Evolutionary conservation across 2,888 invertebrate species (phyloP).

Genomic region (Sericinus montela): DNA sequence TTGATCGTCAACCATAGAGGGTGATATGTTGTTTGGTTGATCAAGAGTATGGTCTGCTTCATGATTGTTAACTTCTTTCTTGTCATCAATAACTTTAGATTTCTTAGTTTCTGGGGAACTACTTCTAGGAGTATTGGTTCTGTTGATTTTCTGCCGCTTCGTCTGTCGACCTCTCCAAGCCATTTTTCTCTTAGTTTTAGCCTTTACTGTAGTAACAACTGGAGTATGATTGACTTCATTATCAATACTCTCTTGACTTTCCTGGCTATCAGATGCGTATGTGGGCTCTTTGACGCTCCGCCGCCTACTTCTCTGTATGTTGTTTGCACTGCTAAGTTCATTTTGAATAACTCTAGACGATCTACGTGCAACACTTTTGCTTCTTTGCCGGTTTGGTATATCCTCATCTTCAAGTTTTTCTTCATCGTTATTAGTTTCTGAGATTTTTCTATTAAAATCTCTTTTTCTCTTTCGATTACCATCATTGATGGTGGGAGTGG

Average conservation of each 20-base stretch:
- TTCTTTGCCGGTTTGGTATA: constrained; percentile 51
- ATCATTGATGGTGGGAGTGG: constrained; percentile 52
- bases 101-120: constrained; percentile 54
- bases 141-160: constrained; percentile 52
- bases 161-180: constrained; percentile 72
- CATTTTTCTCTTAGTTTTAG: constrained; percentile 66
- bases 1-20: constrained; percentile 24
- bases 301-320: constrained; percentile 37
- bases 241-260: constrained; percentile 58
- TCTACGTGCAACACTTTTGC: constrained; percentile 59
- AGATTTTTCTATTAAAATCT: constrained; percentile 50
- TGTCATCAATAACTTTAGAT: constrained; percentile 43
- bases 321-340: constrained; percentile 36
- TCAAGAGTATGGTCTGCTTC: constrained; percentile 54
- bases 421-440: constrained; percentile 49
- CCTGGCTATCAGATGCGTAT: constrained; percentile 66
- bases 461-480: constrained; percentile 60
- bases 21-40: constrained; percentile 30
- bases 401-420: constrained; percentile 46
- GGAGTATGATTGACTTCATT: constrained; percentile 32
- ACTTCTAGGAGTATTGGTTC: constrained; percentile 29
- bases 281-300: constrained; percentile 47
- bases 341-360: constrained; percentile 46
- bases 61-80: constrained; percentile 38
- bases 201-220: constrained; percentile 35